Evolutionary conservation across 2,113 vertebrate genomes (phyloP).

Genomic region (Prunella himalayana): DNA sequence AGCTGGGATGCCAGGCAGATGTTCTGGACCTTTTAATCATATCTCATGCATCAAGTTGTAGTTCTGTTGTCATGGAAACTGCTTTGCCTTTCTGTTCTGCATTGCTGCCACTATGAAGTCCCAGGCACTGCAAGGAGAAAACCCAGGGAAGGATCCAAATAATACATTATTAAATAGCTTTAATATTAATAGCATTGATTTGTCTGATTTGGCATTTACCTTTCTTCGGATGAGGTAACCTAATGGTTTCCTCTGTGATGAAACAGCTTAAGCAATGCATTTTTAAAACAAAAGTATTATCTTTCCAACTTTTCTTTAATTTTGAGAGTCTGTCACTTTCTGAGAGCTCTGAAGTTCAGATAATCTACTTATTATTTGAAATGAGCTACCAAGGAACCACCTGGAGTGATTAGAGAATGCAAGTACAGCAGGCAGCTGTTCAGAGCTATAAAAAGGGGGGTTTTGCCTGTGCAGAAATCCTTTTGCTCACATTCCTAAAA

Average conservation of each 20-base stretch:
- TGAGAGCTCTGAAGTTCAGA: background rate
- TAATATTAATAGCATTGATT: constrained; percentile 13
- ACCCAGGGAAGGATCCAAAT: background rate
- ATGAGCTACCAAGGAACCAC: background rate
- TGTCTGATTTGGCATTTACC: background rate
- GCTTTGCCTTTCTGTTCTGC: background rate
- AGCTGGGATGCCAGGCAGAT: background rate
- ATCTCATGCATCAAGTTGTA: background rate
- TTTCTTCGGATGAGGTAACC: background rate
- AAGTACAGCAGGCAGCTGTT: background rate
- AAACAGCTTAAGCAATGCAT: background rate
- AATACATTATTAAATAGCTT: background rate
- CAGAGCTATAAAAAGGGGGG: background rate
- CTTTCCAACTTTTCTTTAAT: background rate
- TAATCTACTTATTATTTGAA: background rate
- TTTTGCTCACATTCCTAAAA: background rate
- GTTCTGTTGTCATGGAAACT: constrained; percentile 30
- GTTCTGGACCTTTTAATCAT: constrained; percentile 17
- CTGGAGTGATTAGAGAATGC: background rate
- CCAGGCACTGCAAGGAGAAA: background rate
- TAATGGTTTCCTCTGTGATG: background rate
- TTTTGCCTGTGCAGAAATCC: background rate
- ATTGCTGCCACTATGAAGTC: background rate
- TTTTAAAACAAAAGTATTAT: background rate
- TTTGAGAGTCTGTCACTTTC: background rate